phyloP scores from a whole-genome alignment of 2,888 invertebrate species.

The Elegia similella region DNA sequence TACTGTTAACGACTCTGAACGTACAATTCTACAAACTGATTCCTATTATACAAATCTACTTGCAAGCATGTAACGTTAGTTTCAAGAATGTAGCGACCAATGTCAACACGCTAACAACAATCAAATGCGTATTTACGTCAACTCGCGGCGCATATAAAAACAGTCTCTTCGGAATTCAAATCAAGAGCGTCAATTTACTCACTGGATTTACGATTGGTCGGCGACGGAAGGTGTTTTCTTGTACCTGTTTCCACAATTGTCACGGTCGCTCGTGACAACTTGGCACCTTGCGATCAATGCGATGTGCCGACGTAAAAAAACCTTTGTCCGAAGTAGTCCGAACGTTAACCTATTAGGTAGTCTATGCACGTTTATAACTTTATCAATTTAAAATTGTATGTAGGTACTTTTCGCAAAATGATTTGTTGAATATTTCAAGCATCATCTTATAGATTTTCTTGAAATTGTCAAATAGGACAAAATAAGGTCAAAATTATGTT shows the following conservation, averaged over 20 bases:
- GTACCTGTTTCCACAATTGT: slow-evolving; percentile 40
- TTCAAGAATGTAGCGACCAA: neutral
- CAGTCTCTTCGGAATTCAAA: slow-evolving; percentile 38
- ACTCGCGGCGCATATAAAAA: slow-evolving; percentile 23
- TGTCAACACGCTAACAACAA: slow-evolving; percentile 5
- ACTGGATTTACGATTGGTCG: slow-evolving; percentile 33
- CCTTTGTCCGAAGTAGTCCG: slow-evolving; percentile 44
- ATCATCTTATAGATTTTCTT: no score
- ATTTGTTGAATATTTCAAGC: no score
- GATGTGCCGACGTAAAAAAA: slow-evolving; percentile 41
- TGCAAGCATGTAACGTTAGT: neutral
- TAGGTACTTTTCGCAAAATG: no score
- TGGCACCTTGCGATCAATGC: slow-evolving; percentile 50
- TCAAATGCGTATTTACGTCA: slow-evolving; percentile 12
- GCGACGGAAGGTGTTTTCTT: slow-evolving; percentile 44
- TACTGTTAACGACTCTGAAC: no score
- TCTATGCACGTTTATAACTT: slow-evolving; percentile 32
- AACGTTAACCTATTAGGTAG: slow-evolving; percentile 38
- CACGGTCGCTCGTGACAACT: slow-evolving; percentile 51
- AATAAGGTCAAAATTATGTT: neutral
- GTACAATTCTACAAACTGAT: no score
- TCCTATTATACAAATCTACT: neutral
- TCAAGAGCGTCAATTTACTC: slow-evolving; percentile 35
- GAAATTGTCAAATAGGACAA: neutral
- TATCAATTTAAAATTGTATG: neutral